Percentiles rank a stretch among this genome's conserved stretches.
Conservation (phyloP, 2,888 invertebrate species). For the Vanessa cardui region DNA sequence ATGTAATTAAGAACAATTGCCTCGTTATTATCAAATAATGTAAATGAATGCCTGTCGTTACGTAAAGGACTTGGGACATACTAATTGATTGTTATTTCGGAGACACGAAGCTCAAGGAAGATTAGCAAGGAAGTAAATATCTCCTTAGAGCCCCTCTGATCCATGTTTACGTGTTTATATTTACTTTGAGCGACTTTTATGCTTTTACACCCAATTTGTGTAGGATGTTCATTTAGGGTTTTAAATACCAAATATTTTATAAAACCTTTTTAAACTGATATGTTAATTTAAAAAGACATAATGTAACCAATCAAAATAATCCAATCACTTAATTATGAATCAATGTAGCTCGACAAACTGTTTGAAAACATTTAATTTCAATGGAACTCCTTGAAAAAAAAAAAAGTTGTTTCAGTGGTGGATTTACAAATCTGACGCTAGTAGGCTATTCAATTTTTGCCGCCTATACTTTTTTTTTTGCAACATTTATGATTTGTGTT, state of each 20-base stretch:
- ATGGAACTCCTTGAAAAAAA: no score
- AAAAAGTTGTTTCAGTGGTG: no score
- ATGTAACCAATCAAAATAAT: no score
- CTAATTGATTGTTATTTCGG: slow-evolving; percentile 25
- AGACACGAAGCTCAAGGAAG: slow-evolving; percentile 11
- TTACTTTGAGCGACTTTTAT: slow-evolving; percentile 9
- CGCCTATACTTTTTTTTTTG: no score
- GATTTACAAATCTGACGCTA: no score
- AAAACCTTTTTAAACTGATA: no score
- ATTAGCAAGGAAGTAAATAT: slow-evolving; percentile 11
- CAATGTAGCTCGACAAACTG: no score
- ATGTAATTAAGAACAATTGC: slow-evolving; percentile 8
- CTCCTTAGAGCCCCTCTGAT: slow-evolving; percentile 12
- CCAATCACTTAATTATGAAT: no score
- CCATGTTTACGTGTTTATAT: slow-evolving; percentile 8
- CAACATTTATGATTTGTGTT: no score
- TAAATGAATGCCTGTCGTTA: slow-evolving; percentile 11
- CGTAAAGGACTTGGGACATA: neutral
- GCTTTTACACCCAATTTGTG: neutral
- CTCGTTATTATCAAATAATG: neutral
- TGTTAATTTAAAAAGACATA: no score
- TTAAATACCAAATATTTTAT: neutral
- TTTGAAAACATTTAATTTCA: no score
- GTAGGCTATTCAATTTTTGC: no score
- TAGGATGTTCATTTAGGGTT: neutral